Evolutionary conservation across 2,113 vertebrate species (phyloP).

Genomic region (Galeopterus variegatus): DNA sequence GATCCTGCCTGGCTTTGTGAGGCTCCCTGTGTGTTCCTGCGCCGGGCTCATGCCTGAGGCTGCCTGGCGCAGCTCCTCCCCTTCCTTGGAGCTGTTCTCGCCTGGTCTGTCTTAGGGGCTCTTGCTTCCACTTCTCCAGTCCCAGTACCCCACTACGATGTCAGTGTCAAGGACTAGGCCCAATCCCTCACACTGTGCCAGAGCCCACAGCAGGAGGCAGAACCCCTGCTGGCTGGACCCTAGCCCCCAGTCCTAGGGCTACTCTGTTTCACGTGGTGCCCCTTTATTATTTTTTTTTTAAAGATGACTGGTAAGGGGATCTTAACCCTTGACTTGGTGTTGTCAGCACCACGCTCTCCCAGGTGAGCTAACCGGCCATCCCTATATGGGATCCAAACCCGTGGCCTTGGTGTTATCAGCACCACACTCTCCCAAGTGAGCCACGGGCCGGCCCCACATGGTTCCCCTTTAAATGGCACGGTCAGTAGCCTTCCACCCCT

Average conservation of each 20-base stretch:
- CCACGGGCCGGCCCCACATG: no score
- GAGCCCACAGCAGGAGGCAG: not conserved
- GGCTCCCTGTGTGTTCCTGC: rapidly evolving
- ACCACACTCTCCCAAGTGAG: no score
- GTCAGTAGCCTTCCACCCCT: not conserved
- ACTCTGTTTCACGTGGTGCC: no score
- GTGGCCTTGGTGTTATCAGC: no score
- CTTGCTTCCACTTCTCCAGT: not conserved
- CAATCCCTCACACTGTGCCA: not conserved
- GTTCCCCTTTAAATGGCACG: not conserved
- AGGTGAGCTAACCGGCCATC: no score
- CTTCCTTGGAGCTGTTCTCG: not conserved
- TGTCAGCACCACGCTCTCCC: no score
- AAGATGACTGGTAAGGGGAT: no score
- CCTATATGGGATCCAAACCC: no score
- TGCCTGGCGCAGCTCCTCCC: not conserved
- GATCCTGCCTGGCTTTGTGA: not conserved
- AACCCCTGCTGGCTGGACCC: not conserved
- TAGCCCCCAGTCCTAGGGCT: not conserved
- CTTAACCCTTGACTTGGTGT: no score
- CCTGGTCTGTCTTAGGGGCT: not conserved
- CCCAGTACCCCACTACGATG: not conserved
- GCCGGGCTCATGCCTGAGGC: no score
- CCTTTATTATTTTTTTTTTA: no score
- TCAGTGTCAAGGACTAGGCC: not conserved